These are phyloP conservation scores for Lamellibrachia luymesi DNA, from an alignment of 1,140 invertebrate genomes.

Conservation along the genomic window DNA sequence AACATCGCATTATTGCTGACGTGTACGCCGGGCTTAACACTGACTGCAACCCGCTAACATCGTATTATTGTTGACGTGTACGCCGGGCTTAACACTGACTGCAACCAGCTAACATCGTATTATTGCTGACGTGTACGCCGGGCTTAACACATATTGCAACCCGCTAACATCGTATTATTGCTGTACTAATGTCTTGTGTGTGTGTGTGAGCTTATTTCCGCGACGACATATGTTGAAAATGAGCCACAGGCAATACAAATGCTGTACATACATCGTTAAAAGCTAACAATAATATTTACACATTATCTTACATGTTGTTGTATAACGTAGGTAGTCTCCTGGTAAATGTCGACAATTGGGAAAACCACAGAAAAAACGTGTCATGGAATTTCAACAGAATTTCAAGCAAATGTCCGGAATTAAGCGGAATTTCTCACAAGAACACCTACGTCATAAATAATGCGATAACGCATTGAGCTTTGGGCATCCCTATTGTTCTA, in stretches of 20 bases:
- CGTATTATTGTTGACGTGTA: background rate
- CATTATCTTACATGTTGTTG: background rate
- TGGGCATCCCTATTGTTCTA: background rate
- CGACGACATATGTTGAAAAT: background rate
- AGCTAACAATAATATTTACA: background rate
- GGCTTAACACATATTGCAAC: background rate
- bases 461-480: background rate
- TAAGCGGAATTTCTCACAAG: too few species aligned
- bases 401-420: too few species aligned
- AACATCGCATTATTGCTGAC: too few species aligned
- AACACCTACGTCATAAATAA: background rate
- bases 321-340: background rate
- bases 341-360: background rate
- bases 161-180: background rate
- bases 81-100: too few species aligned
- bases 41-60: background rate
- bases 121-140: too few species aligned
- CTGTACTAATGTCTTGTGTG: background rate
- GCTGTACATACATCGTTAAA: background rate
- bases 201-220: background rate
- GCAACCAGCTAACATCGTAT: too few species aligned
- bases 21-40: background rate
- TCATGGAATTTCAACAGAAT: background rate
- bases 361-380: background rate
- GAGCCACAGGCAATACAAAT: background rate